These are phyloP conservation scores for Galemys pyrenaicus DNA, from an alignment of 2,113 vertebrate genomes.

Conservation along the genomic window DNA sequence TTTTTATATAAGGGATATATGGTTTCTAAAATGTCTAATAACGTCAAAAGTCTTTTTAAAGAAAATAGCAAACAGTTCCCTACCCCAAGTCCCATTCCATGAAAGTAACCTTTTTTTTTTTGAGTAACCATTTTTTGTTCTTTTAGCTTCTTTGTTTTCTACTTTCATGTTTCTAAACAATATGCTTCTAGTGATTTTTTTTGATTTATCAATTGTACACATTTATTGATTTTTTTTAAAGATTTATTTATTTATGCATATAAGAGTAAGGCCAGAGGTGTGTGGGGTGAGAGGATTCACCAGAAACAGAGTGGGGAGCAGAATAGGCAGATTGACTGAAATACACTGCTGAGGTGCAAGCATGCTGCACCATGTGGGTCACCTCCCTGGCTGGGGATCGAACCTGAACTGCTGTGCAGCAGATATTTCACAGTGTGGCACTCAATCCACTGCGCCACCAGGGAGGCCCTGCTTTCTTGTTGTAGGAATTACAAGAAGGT, in stretches of 20 bases:
- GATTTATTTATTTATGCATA: no score
- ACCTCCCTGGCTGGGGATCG: no score
- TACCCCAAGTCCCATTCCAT: neutral
- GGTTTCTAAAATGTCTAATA: neutral
- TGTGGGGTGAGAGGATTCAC: no score
- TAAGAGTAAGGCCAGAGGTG: no score
- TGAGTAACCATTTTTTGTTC: neutral
- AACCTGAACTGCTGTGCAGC: no score
- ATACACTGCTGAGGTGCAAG: no score
- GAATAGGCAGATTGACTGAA: no score
- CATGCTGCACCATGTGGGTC: no score
- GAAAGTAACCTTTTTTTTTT: neutral
- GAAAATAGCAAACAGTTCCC: neutral
- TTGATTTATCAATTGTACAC: conserved; percentile 16
- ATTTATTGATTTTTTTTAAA: no score
- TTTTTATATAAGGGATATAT: neutral
- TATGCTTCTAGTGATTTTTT: neutral
- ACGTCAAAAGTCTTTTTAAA: neutral
- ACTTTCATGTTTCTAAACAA: conserved; percentile 18
- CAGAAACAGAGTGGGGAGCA: no score
- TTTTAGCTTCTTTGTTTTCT: neutral
- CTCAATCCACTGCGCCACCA: no score
- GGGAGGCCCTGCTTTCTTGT: conserved; percentile 23
- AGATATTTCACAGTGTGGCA: no score
- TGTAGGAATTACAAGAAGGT: conserved; percentile 25